Conservation (phyloP, 2,888 invertebrate genomes). For the Eulithis prunata region DNA sequence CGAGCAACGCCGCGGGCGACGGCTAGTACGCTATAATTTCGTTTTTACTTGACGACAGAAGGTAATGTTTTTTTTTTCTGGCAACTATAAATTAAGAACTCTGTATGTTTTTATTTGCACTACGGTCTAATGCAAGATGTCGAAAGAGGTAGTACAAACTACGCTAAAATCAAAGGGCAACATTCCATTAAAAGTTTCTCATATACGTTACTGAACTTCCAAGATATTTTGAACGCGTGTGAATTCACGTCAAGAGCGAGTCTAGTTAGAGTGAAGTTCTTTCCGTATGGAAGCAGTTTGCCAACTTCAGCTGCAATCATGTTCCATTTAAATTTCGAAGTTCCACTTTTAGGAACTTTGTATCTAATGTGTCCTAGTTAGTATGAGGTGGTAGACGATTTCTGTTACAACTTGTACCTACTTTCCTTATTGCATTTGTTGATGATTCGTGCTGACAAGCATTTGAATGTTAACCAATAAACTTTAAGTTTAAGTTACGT, state of each 20-base stretch:
- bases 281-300: conserved; percentile 56
- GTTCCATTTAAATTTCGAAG: conserved; percentile 58
- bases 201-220: conserved; percentile 4
- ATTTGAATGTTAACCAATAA: neutral
- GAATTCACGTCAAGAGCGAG: conserved; percentile 41
- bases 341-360: conserved; percentile 53
- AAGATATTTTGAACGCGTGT: conserved; percentile 31
- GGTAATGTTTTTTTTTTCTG: no score
- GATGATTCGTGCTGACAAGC: neutral
- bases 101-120: no score
- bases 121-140: no score
- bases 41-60: no score
- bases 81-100: no score
- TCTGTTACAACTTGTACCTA: neutral
- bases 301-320: conserved; percentile 56
- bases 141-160: no score
- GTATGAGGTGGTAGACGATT: conserved; percentile 38
- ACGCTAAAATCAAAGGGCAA: neutral
- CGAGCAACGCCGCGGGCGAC: no score
- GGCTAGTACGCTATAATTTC: no score
- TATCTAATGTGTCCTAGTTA: conserved; percentile 48
- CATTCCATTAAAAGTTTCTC: conserved; percentile 14
- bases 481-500: no score
- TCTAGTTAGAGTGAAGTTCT: conserved; percentile 53
- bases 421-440: neutral